phyloP scores from a whole-genome alignment of 2,888 invertebrate genomes.

The Pedicia rivosa region DNA sequence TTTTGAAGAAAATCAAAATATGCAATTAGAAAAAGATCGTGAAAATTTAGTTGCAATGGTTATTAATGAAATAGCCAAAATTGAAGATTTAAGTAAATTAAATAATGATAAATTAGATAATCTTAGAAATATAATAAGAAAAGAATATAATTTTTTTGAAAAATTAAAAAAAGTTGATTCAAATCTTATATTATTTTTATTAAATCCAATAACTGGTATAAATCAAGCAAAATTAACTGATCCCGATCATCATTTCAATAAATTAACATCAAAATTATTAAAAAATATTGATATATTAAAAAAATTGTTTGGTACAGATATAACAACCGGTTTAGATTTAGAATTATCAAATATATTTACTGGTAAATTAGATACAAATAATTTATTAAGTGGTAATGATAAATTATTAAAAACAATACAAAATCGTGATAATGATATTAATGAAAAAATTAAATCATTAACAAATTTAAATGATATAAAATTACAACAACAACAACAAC shows the following conservation, averaged over 20 bases:
- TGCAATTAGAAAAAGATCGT: slow-evolving; percentile 4
- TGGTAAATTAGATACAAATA: slow-evolving; percentile 3
- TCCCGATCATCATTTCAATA: too few relatives aligned
- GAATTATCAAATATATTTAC: too few relatives aligned
- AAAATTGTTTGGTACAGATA: slow-evolving; percentile 21
- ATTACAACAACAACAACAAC: slow-evolving; percentile 9
- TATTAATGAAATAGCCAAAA: slow-evolving; percentile 25
- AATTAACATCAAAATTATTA: slow-evolving; percentile 20
- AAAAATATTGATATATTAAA: slow-evolving; percentile 27
- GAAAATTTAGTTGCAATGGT: slow-evolving; percentile 14
- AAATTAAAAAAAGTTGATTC: slow-evolving; percentile 26
- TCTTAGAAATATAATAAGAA: slow-evolving; percentile 19
- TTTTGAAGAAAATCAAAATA: too few relatives aligned
- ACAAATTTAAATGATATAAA: neutral
- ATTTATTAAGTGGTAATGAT: too few relatives aligned
- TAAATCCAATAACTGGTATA: slow-evolving; percentile 21
- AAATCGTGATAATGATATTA: too few relatives aligned
- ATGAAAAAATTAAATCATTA: too few relatives aligned
- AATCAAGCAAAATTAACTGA: neutral
- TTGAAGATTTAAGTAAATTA: slow-evolving; percentile 19
- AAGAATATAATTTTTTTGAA: slow-evolving; percentile 23
- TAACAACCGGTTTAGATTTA: slow-evolving; percentile 1
- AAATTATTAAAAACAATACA: too few relatives aligned
- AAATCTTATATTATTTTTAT: slow-evolving; percentile 22
- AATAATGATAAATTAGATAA: slow-evolving; percentile 18